These are phyloP conservation scores for Arctia plantaginis DNA, from an alignment of 2,888 invertebrate species.

Conservation along the genomic window DNA sequence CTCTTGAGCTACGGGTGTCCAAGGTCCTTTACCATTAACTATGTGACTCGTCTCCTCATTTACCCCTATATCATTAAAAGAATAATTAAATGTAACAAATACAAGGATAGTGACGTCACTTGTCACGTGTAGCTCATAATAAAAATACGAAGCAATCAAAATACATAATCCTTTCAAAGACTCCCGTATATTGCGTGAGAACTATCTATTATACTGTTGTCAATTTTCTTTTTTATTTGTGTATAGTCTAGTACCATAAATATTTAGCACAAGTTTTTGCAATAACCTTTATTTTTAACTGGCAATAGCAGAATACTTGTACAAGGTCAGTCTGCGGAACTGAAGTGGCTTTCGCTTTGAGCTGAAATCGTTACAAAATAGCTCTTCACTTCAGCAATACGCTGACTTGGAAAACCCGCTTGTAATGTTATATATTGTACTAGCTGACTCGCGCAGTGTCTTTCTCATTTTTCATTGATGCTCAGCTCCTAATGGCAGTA, in stretches of 20 bases:
- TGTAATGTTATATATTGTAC: too few species aligned
- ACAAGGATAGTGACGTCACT: neutral
- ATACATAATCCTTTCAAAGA: conserved; percentile 19
- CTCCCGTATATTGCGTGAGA: conserved; percentile 30
- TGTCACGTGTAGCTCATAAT: conserved; percentile 16
- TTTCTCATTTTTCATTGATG: too few species aligned
- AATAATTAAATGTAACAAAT: too few species aligned
- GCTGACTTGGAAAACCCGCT: neutral
- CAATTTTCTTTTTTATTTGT: conserved; percentile 5
- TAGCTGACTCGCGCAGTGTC: too few species aligned
- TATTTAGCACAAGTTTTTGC: neutral
- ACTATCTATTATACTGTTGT: conserved; percentile 14
- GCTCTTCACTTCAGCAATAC: neutral
- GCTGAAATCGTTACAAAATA: neutral
- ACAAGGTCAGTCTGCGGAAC: neutral
- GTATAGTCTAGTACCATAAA: neutral
- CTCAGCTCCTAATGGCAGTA: too few species aligned
- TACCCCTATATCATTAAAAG: too few species aligned
- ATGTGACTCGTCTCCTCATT: too few species aligned
- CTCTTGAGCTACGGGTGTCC: too few species aligned
- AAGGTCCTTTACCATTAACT: too few species aligned
- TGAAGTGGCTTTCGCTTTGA: neutral
- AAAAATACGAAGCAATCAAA: conserved; percentile 10
- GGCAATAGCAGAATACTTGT: too few species aligned
- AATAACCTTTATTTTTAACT: neutral